phyloP scores from a whole-genome alignment of 2,113 vertebrate species.

The Chitala chitala region DNA sequence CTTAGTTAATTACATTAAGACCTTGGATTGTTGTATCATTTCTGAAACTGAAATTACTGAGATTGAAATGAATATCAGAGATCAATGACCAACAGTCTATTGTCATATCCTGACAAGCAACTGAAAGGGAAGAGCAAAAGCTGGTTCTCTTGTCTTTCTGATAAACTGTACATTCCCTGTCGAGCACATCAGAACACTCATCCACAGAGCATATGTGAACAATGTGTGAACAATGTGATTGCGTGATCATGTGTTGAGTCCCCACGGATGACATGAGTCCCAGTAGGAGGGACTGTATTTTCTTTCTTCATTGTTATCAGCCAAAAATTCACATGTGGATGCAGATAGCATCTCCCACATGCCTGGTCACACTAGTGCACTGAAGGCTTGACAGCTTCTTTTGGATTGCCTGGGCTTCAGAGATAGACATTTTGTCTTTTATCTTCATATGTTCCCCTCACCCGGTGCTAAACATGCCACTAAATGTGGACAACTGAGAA shows the following conservation, averaged over 20 bases:
- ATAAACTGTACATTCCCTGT: too few species aligned
- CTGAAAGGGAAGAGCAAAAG: too few species aligned
- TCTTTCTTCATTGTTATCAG: constrained; percentile 34
- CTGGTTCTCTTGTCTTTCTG: too few species aligned
- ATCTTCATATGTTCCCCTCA: constrained; percentile 85
- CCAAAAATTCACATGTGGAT: constrained; percentile 76
- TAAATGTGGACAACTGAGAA: constrained; percentile 87
- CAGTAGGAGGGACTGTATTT: constrained; percentile 62
- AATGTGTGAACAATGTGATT: too few species aligned
- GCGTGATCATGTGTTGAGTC: constrained; percentile 3
- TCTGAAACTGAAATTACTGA: too few species aligned
- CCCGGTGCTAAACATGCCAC: constrained; percentile 91
- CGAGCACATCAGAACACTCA: too few species aligned
- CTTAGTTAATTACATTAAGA: constrained; percentile 21
- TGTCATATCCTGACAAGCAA: too few species aligned
- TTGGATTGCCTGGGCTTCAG: constrained; percentile 85
- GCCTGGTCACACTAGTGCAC: constrained; percentile 85
- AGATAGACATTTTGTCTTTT: constrained; percentile 93
- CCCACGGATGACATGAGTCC: neutral
- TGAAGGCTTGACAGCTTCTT: constrained; percentile 96
- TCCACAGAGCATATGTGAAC: too few species aligned
- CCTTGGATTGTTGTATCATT: too few species aligned
- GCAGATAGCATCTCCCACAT: constrained; percentile 89
- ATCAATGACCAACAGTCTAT: neutral
- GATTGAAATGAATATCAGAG: neutral